These are phyloP conservation scores for Willowsia nigromaculata DNA, from an alignment of 2,888 invertebrate species.

Conservation along the genomic window DNA sequence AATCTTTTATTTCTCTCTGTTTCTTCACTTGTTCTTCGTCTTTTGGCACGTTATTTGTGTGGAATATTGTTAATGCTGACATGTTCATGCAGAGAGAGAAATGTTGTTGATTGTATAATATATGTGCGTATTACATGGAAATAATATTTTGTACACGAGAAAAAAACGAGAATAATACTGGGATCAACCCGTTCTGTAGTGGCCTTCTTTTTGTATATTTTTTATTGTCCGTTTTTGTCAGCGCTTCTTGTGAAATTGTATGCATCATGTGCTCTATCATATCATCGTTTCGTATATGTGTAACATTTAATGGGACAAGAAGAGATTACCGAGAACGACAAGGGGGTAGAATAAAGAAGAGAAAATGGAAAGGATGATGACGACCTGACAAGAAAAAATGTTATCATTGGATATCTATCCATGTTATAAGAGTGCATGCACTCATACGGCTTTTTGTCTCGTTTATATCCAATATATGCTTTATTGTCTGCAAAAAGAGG, in stretches of 20 bases:
- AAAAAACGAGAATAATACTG: too few species aligned
- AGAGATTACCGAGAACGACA: conserved; percentile 52
- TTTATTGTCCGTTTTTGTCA: background rate
- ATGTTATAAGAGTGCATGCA: background rate
- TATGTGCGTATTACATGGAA: background rate
- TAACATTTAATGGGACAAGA: conserved; percentile 63
- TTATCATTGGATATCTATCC: conserved; percentile 26
- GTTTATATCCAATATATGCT: conserved; percentile 2
- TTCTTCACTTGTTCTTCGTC: background rate
- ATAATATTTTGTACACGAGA: background rate
- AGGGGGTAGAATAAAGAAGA: background rate
- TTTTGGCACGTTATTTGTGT: conserved; percentile 3
- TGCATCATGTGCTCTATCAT: conserved; percentile 51
- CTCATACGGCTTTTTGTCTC: background rate
- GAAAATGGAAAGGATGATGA: conserved; percentile 38
- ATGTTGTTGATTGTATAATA: background rate
- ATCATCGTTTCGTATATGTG: background rate
- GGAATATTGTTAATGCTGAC: conserved; percentile 1
- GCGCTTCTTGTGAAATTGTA: background rate
- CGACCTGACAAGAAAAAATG: conserved; percentile 47
- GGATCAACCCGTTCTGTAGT: too few species aligned
- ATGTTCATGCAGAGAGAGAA: background rate
- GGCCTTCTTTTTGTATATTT: background rate
- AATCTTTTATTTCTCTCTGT: background rate
- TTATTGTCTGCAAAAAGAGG: conserved; percentile 47